Evolutionary conservation across 2,113 vertebrate genomes (phyloP).

Genomic region (Cyprinus carpio): DNA sequence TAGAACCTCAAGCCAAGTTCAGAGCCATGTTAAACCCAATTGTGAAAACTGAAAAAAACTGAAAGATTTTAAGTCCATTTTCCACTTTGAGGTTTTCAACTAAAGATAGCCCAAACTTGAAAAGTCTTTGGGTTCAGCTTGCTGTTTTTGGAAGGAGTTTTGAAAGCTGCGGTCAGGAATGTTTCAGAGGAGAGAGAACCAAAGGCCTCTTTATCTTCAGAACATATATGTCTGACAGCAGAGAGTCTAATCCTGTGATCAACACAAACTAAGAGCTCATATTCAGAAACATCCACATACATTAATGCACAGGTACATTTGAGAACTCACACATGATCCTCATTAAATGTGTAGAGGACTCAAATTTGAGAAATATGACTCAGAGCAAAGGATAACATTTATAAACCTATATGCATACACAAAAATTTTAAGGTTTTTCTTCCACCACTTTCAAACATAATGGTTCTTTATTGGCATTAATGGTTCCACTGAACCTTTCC

Average conservation of each 20-base stretch:
- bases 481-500: no score
- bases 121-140: neutral
- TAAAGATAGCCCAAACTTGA: neutral
- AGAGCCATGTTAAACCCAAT: constrained; percentile 20
- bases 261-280: neutral
- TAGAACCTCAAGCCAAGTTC: neutral
- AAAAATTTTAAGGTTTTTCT: no score
- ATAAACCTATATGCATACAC: no score
- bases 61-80: constrained; percentile 5
- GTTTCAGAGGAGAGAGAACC: neutral
- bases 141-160: neutral
- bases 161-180: neutral
- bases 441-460: no score
- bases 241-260: neutral
- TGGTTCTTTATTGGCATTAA: no score
- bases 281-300: neutral
- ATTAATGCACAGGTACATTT: neutral
- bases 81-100: constrained; percentile 15
- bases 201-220: neutral
- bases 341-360: neutral
- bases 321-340: neutral
- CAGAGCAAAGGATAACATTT: no score
- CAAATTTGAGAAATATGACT: no score
- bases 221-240: neutral
- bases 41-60: no score